Conservation (phyloP, 1,140 invertebrate genomes). For the Sycobia sp. region DNA sequence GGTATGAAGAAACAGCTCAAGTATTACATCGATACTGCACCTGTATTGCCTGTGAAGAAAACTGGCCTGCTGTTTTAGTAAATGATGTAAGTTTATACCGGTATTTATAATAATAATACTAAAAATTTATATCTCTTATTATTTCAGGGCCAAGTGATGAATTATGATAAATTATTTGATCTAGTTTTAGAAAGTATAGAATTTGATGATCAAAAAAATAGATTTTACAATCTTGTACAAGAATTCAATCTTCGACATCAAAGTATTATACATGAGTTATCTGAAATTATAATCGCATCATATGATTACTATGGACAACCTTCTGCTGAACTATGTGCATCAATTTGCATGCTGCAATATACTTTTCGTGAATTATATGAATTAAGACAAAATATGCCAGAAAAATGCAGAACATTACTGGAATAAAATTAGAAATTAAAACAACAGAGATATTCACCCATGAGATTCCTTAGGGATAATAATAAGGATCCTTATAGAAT, state of each 20-base stretch:
- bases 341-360: background rate
- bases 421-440: background rate
- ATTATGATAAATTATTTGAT: background rate
- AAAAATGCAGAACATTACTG: background rate
- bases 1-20: background rate
- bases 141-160: background rate
- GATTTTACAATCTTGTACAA: background rate
- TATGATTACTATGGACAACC: constrained; percentile 20
- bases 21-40: background rate
- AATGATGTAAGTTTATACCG: background rate
- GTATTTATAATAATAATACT: too few relatives aligned
- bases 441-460: too few relatives aligned
- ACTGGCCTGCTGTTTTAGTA: constrained; percentile 1
- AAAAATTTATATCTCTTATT: background rate
- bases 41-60: constrained; percentile 5
- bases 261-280: background rate
- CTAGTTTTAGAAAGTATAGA: background rate
- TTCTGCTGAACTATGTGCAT: background rate
- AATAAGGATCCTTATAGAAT: too few relatives aligned
- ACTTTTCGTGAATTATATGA: constrained; percentile 7
- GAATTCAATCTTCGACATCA: background rate
- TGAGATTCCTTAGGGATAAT: too few relatives aligned
- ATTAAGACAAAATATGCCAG: background rate
- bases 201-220: background rate
- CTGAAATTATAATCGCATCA: background rate